phyloP scores from a whole-genome alignment of 2,797 vertebrate genomes.

The Poeciliopsis presidionis region DNA sequence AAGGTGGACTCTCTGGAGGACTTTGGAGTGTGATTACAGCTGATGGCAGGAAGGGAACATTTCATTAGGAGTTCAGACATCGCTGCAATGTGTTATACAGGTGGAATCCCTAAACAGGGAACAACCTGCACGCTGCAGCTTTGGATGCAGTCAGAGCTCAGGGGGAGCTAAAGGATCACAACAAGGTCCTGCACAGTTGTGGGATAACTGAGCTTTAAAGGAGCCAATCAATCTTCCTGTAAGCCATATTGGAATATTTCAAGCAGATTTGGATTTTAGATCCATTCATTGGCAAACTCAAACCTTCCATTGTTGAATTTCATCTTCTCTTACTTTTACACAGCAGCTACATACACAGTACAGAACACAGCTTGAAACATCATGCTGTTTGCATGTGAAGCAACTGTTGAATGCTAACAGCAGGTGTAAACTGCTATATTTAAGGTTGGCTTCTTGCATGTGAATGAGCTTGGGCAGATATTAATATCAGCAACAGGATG shows the following conservation, averaged over 20 bases:
- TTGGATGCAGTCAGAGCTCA: background rate
- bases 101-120: background rate
- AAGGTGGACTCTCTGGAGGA: constrained; percentile 30
- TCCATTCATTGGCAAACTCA: background rate
- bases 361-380: too few relatives aligned
- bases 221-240: background rate
- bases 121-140: constrained; percentile 2
- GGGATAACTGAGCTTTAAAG: background rate
- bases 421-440: too few relatives aligned
- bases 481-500: too few relatives aligned
- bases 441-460: background rate
- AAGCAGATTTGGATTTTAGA: background rate
- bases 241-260: background rate
- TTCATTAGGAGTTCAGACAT: constrained; percentile 17
- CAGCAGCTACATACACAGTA: too few relatives aligned
- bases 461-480: background rate
- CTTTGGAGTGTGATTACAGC: constrained; percentile 32
- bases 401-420: too few relatives aligned
- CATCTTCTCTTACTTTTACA: too few relatives aligned
- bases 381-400: too few relatives aligned
- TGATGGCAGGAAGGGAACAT: constrained; percentile 22
- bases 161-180: background rate
- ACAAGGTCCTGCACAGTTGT: background rate
- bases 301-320: too few relatives aligned
- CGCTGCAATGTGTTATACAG: constrained; percentile 11